Evolutionary conservation across 1,140 invertebrate genomes (phyloP), one percentile per base, ranked within the genome.

Genomic region (Drosophila miranda): DNA sequence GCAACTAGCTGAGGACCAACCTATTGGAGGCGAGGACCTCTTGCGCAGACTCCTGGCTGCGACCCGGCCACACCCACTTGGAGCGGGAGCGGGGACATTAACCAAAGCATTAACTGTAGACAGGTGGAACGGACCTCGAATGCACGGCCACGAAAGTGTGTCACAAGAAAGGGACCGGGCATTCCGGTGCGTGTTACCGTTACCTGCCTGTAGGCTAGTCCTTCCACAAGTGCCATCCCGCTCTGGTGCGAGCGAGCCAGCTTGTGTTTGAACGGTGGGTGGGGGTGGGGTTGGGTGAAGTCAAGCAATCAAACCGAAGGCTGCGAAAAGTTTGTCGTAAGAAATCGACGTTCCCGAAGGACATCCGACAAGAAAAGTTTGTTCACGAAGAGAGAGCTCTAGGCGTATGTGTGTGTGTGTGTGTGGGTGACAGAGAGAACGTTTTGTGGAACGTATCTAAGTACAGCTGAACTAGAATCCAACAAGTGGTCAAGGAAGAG

Each of bases 21-120:
- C 82, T 87, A 86, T 86, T 81, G 78, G 66, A 86, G 51, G 62
- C 41, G 41, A 88, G 82, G 70, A 78, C 38, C 76, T 42, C 78
- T 71, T 86, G 82, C 82, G 82, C 82, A 86, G 78, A 86, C 75
- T 75, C 82, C 75, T 44, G 60, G 21, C 14, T n/a, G 9, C 21
- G 3, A 43, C 41, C 26, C 44, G 66, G 74, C 75, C 82, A 86
- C 82, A 87, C 82, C 82, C 82, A 87, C 78, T 41, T 11, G 43
- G 26, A 2, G 2, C 28, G 14, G 28, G 28, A 44, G 58, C 34
- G 42, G 63, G 43, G 41, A 50, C 51, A 82, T 86, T 86, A 86
- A 87, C 78, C 82, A 81, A 75, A 62, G 60, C 78, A 77, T 74
- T 88, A 86, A 82, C 75, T 56, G 62, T 53, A 51, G 50, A 57